Conservation (phyloP, 2,113 vertebrate species). For the Okapia johnstoni region DNA sequence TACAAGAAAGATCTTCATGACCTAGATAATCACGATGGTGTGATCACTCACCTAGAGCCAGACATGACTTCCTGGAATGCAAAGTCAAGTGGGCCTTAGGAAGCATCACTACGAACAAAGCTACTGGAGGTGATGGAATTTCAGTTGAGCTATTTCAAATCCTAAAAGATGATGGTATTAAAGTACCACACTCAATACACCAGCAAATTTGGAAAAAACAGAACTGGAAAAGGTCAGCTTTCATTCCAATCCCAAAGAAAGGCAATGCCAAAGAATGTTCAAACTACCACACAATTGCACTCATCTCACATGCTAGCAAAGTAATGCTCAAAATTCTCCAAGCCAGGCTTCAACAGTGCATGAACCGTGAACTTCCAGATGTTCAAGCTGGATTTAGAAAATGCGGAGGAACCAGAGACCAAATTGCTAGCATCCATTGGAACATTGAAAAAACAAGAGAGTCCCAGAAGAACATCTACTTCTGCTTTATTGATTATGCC, state of each 20-base stretch:
- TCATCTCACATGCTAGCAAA: not conserved
- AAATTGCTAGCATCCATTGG: not conserved
- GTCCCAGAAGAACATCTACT: not conserved
- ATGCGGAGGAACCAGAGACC: not conserved
- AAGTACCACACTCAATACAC: not conserved
- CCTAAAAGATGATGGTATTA: not conserved
- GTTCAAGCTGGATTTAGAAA: not conserved
- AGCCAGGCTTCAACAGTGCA: not conserved
- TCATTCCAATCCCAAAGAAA: not conserved
- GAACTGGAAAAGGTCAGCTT: not conserved
- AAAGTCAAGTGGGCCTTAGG: not conserved
- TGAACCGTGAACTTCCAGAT: not conserved
- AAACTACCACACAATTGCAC: not conserved
- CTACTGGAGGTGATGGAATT: not conserved
- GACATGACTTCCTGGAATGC: not conserved
- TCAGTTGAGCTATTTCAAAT: not conserved
- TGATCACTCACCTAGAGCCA: not conserved
- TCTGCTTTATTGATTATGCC: not conserved
- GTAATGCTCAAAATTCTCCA: not conserved
- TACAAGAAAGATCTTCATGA: not conserved
- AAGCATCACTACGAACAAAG: not conserved
- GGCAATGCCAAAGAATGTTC: not conserved
- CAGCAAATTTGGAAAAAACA: not conserved
- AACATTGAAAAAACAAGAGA: not conserved
- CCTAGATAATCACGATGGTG: not conserved